phyloP scores from a whole-genome alignment of 2,888 invertebrate genomes.

The Allolobophora icterica region DNA sequence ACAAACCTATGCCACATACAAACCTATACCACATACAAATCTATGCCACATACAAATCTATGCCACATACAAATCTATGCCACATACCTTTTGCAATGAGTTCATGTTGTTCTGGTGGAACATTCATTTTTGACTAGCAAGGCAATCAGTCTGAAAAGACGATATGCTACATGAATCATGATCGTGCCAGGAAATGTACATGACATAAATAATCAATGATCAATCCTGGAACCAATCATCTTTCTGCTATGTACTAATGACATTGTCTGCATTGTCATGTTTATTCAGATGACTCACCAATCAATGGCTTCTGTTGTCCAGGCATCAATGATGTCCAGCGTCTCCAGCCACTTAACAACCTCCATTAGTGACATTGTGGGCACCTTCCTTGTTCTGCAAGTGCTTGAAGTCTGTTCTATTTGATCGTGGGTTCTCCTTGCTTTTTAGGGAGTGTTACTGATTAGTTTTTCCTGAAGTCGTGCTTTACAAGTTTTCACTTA shows the following conservation, averaged over 20 bases:
- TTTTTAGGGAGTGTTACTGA: no score
- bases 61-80: neutral
- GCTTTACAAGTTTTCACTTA: no score
- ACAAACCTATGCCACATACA: no score
- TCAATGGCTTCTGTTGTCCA: neutral
- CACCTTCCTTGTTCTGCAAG: no score
- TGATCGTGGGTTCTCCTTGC: no score
- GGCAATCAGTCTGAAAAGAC: neutral
- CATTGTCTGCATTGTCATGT: neutral
- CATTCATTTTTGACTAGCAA: neutral
- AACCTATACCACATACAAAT: no score
- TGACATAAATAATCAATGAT: neutral
- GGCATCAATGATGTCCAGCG: no score
- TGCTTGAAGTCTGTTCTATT: no score
- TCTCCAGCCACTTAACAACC: no score
- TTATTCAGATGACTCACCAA: neutral
- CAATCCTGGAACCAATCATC: neutral
- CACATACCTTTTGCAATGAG: neutral
- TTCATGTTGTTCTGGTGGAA: neutral
- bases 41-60: no score
- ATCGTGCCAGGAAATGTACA: neutral
- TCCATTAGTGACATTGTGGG: neutral
- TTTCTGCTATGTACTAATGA: neutral
- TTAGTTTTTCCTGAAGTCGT: no score
- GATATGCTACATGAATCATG: neutral